A percentile compares a stretch with the other conserved stretches of the same genome.
Evolutionary conservation across 2,113 vertebrate genomes (phyloP).

Genomic region (Lutjanus erythropterus): DNA sequence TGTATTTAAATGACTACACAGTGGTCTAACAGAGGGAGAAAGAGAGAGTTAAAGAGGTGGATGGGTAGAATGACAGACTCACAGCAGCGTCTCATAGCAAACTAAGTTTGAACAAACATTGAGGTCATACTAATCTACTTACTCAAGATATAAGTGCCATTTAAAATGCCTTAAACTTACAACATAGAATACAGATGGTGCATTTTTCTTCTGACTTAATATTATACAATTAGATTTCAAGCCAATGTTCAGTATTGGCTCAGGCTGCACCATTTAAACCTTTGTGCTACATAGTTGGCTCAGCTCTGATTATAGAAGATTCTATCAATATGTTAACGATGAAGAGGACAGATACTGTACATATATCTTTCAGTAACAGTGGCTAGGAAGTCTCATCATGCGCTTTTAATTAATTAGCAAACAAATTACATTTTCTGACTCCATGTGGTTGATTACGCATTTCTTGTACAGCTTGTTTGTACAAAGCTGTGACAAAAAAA

Average conservation of each 20-base stretch:
- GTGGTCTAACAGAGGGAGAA: conserved; percentile 26
- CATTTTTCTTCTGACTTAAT: background rate
- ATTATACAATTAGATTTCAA: background rate
- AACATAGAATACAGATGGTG: background rate
- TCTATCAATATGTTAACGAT: background rate
- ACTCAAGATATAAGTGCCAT: background rate
- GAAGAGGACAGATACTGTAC: background rate
- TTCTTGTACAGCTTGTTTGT: background rate
- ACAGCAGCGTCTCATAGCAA: conserved; percentile 51
- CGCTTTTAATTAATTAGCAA: background rate
- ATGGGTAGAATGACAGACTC: conserved; percentile 3
- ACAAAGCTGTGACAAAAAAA: background rate
- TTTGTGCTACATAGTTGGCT: background rate
- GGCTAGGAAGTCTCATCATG: background rate
- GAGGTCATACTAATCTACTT: background rate
- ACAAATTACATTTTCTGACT: background rate
- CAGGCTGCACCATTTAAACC: background rate
- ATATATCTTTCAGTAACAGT: background rate
- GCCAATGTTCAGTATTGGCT: background rate
- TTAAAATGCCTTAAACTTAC: background rate
- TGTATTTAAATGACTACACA: conserved; percentile 89
- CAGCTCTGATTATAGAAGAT: too few species aligned
- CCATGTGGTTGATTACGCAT: background rate
- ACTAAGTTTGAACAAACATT: background rate
- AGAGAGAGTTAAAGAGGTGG: conserved; percentile 35